Conservation (phyloP, 2,797 vertebrate genomes). For the Staurois parvus region DNA sequence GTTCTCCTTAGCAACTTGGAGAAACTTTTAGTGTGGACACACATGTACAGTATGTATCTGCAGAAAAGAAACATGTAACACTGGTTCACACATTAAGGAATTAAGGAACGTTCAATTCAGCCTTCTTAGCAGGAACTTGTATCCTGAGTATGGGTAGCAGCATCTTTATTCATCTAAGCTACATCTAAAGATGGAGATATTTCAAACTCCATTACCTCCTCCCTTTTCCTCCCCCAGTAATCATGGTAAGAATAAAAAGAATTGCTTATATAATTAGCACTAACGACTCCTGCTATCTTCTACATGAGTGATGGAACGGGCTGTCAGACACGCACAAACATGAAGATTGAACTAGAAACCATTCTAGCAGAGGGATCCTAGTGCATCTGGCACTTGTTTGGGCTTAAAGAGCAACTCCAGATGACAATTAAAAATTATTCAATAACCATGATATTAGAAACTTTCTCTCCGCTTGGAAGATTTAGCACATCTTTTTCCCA, state of each 20-base stretch:
- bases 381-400: neutral
- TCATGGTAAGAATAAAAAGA: slow-evolving; percentile 42
- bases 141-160: neutral
- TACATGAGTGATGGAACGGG: slow-evolving; percentile 31
- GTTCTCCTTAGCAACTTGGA: too few species aligned
- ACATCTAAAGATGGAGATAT: slow-evolving; percentile 26
- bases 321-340: slow-evolving; percentile 41
- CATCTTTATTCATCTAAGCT: slow-evolving; percentile 15
- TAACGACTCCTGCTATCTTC: slow-evolving; percentile 28
- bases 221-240: slow-evolving; percentile 21
- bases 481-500: too few species aligned
- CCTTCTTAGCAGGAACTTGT: neutral
- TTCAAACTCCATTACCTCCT: slow-evolving; percentile 35
- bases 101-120: too few species aligned
- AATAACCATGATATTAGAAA: too few species aligned
- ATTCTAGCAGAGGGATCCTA: neutral
- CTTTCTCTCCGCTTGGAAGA: too few species aligned
- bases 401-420: neutral
- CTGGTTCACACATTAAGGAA: too few species aligned
- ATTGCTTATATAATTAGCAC: slow-evolving; percentile 31
- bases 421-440: neutral
- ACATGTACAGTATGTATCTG: too few species aligned
- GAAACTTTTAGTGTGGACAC: too few species aligned
- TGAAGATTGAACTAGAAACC: neutral
- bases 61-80: too few species aligned